Percentiles rank a stretch among this genome's conserved stretches.
Evolutionary conservation across 2,888 invertebrate species (phyloP).

Genomic region (Didymodactylos carnosus): DNA sequence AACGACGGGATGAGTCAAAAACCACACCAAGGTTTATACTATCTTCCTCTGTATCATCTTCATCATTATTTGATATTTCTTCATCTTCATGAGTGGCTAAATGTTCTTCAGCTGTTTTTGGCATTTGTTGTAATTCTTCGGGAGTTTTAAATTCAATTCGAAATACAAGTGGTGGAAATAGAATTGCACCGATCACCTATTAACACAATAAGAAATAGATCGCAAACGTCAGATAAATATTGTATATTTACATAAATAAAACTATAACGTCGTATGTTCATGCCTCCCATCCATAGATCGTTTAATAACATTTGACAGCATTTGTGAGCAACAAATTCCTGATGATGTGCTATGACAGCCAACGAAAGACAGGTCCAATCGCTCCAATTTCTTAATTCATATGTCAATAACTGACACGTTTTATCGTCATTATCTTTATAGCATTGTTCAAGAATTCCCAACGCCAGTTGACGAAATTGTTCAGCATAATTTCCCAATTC

Average conservation of each 20-base stretch:
- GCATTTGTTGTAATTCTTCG: conserved; percentile 90
- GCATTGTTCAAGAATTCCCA: conserved; percentile 80
- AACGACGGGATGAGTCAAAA: too few species aligned
- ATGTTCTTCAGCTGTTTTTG: conserved; percentile 90
- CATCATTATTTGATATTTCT: neutral
- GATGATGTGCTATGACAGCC: conserved; percentile 82
- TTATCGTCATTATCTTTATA: conserved; percentile 87
- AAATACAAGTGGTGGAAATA: conserved; percentile 63
- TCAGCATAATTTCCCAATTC: conserved; percentile 71
- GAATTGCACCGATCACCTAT: conserved; percentile 67
- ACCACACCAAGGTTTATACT: too few species aligned
- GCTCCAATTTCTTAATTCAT: conserved; percentile 89
- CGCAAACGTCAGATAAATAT: too few species aligned
- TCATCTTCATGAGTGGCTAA: neutral
- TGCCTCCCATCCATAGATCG: conserved; percentile 98
- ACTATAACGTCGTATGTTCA: conserved; percentile 67
- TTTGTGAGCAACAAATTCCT: conserved; percentile 50
- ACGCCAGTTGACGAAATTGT: conserved; percentile 43
- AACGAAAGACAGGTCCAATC: conserved; percentile 88
- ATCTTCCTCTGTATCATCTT: neutral
- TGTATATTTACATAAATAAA: too few species aligned
- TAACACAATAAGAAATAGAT: too few species aligned
- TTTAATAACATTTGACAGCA: conserved; percentile 80
- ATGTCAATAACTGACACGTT: conserved; percentile 78
- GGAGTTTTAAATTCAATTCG: conserved; percentile 86